Conservation (phyloP, 2,888 invertebrate genomes). For the Aporophyla nigra region DNA sequence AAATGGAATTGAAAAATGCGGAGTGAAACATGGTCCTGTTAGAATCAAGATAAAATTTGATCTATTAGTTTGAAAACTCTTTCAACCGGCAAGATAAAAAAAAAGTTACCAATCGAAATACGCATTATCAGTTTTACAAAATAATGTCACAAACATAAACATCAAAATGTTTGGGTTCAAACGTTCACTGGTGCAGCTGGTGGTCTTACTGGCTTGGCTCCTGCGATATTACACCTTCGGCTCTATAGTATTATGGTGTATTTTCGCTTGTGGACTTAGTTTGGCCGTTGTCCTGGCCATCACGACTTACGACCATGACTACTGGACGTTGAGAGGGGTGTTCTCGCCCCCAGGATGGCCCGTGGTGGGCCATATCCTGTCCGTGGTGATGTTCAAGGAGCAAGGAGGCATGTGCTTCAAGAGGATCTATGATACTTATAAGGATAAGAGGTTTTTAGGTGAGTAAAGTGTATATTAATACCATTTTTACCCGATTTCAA, state of each 20-base stretch:
- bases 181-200: constrained; percentile 74
- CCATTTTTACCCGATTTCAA: too few relatives aligned
- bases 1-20: constrained; percentile 9
- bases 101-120: constrained; percentile 31
- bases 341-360: constrained; percentile 86
- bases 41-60: background rate
- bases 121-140: constrained; percentile 33
- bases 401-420: constrained; percentile 87
- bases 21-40: background rate
- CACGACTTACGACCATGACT: constrained; percentile 86
- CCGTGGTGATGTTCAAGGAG: constrained; percentile 84
- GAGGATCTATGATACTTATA: constrained; percentile 84
- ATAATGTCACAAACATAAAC: constrained; percentile 68
- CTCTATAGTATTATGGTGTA: constrained; percentile 75
- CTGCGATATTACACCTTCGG: constrained; percentile 81
- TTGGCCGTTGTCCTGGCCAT: constrained; percentile 73
- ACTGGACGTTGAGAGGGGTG: constrained; percentile 83
- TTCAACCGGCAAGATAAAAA: background rate
- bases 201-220: constrained; percentile 77
- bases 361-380: constrained; percentile 84
- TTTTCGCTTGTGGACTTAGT: constrained; percentile 71
- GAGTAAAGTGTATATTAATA: constrained; percentile 62
- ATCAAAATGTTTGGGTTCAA: constrained; percentile 87
- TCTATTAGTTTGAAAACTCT: background rate
- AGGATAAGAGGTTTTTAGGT: constrained; percentile 83